Base-by-base conservation (phyloP, 2,888 invertebrate species). In the Callyntrura sp. region DNA sequence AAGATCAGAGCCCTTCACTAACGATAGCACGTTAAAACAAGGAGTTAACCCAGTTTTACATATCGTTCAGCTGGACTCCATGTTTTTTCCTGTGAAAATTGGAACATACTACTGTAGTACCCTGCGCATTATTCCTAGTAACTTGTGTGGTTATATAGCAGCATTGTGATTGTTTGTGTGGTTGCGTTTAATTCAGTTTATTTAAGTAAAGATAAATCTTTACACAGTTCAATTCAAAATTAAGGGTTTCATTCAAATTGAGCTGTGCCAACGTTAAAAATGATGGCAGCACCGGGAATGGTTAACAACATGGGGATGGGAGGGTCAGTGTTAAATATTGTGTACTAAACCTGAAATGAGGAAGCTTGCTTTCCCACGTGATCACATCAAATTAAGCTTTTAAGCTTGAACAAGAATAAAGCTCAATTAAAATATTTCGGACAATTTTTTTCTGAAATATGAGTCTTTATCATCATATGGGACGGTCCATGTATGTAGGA, bases 301-400 rank as follows among this genome's bases (percentile, higher is more conserved):
- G 60, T 91, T 65, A 90, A 90, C 90, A 91, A 87, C 87, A 87
- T 86, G 87, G 85, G 85, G 90, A 88, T 90, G 92, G 73, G 89
- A 81, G 86, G 98, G 99, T 99, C 96, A 96, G 96, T 96, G 65
- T 35, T 78, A 73, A 20, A 70, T 20, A 9, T 12, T 35, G 28
- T n/a, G 35, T 68, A 1, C 28, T 3, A 1, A 55, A n/a, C 25
- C 20, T 14, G n/a, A 28, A 14, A 70, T 35, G 35, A 70, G 14
- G 2, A 70, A 14, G 35, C 1, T 35, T 23, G 20, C 0, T 43
- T 48, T 48, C 48, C 20, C 6, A 62, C 55, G 25, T 51, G 78
- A 78, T 78, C 78, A 51, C 51, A 78, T 78, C 78, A 55, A 12
- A 78, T 78, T 51, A 55, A 12, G 62, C 51, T 51, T 51, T 1